Evolutionary conservation across 2,113 vertebrate species (phyloP), one percentile per base, ranked within the genome.

Genomic region (Oreamnos americanus): DNA sequence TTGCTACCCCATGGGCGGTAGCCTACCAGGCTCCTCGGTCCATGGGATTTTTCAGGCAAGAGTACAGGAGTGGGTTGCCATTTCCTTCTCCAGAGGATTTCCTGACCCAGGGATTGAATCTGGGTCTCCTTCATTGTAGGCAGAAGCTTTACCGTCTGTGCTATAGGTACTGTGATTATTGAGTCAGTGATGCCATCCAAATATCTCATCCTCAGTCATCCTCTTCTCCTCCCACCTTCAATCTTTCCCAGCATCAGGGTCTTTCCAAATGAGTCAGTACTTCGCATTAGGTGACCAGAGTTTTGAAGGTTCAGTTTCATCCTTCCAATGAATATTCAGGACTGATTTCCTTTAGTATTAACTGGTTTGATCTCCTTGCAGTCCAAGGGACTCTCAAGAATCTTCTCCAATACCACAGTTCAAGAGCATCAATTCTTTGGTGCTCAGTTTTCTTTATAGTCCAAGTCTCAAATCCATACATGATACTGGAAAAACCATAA

Each of bases 31-130:
- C 2, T 30, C 60, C 13, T 62, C 1, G 1, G 60, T 62, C 6
- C 13, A 15, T 62, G 60, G 28, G 6, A 62, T 62, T 62, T 62
- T 62, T 28, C 12, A 62, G 28, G 60, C 6, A 62, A 62, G 60
- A 30, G 13, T 62, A 30, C 28, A 7, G 25, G 13, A 62, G 28
- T 62, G 13, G 13, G 28, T 62, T 30, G 60, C 28, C 60, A 62
- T 62, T 30, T 62, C 60, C 60, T 62, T 62, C 60, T 62, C 60
- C 28, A 62, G 60, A 28, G 13, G 60, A 62, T 62, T 62, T 30
- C 60, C 60, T 0, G 2, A 62, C 28, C 57, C 57, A 26, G 25
- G 25, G 4, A 58, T 26, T 0, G 4, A 26, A 58, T 10, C 28
- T 2, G 28, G 60, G 6, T 30, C 60, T 30, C 60, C 6, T 2